Base-by-base conservation (phyloP, 2,888 invertebrate species). In the Spodoptera exigua region DNA sequence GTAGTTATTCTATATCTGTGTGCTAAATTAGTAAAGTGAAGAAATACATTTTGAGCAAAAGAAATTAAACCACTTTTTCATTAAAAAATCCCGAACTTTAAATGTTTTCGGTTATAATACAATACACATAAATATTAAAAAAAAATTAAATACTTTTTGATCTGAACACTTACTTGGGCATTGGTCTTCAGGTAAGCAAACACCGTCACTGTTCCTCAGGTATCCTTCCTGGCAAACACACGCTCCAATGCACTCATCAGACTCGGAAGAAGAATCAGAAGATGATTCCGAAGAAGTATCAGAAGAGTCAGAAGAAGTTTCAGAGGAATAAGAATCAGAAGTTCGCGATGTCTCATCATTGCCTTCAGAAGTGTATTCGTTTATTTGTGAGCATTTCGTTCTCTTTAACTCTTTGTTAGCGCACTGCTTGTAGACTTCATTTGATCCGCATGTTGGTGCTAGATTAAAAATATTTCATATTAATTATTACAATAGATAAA, bases 341-440 rank as follows among this genome's bases (percentile, higher is more conserved):
- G 27, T 18, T 3, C 2, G 2, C 3, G 27, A 0, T 5, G 9
- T 5, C 1, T 27, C 27, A 7, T 27, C 27, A 27, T 27, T 3
- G 4, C 37, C 73, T 77, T 49, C 85, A 85, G 4, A 81, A 9
- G 0, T 48, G 1, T 66, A 69, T 40, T 56, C n/a, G 16, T 39
- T 67, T 9, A 79, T 12, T 53, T 81, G 74, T 0, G 80, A 68
- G 47, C 86, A 86, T 13, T 79, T 74, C 41, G 70, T 72, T 34
- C 65, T 80, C 3, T 74, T 73, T 61, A 85, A 85, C 27, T 83
- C 86, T 12, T 82, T 81, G 32, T 83, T 83, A 0, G 69, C 72
- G 14, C 85, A 85, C 0, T 14, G 36, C 17, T 66, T 66, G 43
- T 66, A 76, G 9, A 73, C 64, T 70, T 84, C 84, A 37, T 82